phyloP scores from a whole-genome alignment of 2,888 invertebrate genomes.

The Campaea margaritaria region DNA sequence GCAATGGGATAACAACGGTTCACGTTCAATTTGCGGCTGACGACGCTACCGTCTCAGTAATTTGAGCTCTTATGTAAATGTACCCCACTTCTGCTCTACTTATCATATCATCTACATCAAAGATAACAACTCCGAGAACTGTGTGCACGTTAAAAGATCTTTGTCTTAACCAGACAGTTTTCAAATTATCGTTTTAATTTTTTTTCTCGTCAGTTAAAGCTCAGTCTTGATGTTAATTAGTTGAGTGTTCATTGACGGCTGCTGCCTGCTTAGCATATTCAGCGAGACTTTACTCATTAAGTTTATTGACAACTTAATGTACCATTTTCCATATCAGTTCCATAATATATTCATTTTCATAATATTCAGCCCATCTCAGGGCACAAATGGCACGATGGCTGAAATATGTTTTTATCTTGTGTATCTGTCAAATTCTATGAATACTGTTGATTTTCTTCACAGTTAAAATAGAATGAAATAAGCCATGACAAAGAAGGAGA shows the following conservation, averaged over 20 bases:
- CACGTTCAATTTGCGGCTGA: conserved; percentile 58
- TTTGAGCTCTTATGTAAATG: conserved; percentile 59
- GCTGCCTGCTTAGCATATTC: conserved; percentile 37
- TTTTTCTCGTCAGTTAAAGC: conserved; percentile 53
- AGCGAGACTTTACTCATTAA: conserved; percentile 1
- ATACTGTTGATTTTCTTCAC: too few species aligned
- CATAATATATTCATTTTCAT: not conserved
- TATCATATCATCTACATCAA: conserved; percentile 53
- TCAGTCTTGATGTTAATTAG: conserved; percentile 46
- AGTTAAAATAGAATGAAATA: too few species aligned
- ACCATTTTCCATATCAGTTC: conserved; percentile 17
- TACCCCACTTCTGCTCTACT: conserved; percentile 50
- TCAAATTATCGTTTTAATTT: conserved; percentile 42
- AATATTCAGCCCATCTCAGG: too few species aligned
- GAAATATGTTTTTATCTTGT: too few species aligned
- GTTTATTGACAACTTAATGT: conserved; percentile 14
- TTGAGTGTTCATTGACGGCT: conserved; percentile 36
- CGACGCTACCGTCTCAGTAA: conserved; percentile 59
- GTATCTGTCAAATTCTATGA: too few species aligned
- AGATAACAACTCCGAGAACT: conserved; percentile 51
- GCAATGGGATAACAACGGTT: conserved; percentile 50
- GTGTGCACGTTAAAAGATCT: conserved; percentile 21
- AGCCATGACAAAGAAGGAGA: too few species aligned
- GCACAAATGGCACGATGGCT: too few species aligned
- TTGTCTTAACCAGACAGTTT: conserved; percentile 33